A percentile compares a stretch with the other conserved stretches of the same genome.
These are phyloP conservation scores for Myotis pilosus DNA, from an alignment of 2,797 vertebrate species.

Conservation along the genomic window DNA sequence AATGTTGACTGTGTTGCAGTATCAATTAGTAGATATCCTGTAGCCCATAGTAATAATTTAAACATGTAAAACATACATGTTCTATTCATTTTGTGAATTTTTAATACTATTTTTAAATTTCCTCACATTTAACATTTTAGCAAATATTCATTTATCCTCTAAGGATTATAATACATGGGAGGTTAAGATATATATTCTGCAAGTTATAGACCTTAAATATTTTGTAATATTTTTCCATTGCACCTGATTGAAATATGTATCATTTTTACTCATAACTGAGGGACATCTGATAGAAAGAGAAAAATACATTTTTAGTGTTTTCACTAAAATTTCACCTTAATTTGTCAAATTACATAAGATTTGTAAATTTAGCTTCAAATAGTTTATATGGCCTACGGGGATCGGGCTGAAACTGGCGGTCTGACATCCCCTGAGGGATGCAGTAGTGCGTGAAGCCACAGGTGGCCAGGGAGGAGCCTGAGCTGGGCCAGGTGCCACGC, in stretches of 20 bases:
- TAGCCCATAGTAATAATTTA: slow-evolving; percentile 14
- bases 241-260: neutral
- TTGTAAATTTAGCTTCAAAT: neutral
- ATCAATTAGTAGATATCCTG: neutral
- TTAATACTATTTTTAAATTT: neutral
- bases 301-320: neutral
- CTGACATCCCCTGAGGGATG: too few relatives aligned
- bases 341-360: neutral
- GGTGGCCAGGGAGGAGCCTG: too few relatives aligned
- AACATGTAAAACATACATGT: neutral
- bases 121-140: slow-evolving; percentile 20
- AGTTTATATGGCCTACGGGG: neutral
- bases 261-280: neutral
- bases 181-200: neutral
- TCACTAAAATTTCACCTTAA: neutral
- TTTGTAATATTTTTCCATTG: neutral
- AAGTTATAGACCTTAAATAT: neutral
- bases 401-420: too few relatives aligned
- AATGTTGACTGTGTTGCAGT: neutral
- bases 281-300: neutral
- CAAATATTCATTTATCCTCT: neutral
- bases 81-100: slow-evolving; percentile 28
- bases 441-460: too few relatives aligned
- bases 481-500: too few relatives aligned
- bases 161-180: neutral